Conservation (phyloP, 2,888 invertebrate genomes). For the Drosophila colorata region DNA sequence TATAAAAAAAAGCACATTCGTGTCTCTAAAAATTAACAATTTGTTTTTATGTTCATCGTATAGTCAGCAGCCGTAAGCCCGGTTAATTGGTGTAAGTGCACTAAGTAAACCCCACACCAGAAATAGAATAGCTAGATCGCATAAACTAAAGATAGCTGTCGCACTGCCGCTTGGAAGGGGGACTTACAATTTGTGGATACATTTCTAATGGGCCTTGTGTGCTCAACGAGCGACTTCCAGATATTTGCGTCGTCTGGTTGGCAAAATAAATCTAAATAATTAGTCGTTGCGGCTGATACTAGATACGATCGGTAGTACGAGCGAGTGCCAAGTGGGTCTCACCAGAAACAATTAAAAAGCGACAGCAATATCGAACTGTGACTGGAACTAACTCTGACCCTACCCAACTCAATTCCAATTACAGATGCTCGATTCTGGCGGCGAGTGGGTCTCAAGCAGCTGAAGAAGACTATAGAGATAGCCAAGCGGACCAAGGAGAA, state of each 20-base stretch:
- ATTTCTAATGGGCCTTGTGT: conserved; percentile 41
- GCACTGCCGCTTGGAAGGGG: not conserved
- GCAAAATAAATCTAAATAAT: conserved; percentile 57
- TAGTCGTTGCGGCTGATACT: conserved; percentile 48
- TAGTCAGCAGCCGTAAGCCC: conserved; percentile 3
- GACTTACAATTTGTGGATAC: conserved; percentile 25
- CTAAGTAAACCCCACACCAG: conserved; percentile 25
- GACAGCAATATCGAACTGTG: conserved; percentile 8
- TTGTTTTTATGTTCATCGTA: not conserved
- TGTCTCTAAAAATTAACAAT: not conserved
- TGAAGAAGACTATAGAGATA: conserved; percentile 84
- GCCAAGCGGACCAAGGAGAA: conserved; percentile 84
- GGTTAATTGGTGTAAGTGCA: conserved; percentile 16
- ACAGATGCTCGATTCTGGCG: conserved; percentile 83
- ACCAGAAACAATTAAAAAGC: conserved; percentile 56
- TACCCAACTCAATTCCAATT: conserved; percentile 37
- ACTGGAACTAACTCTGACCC: conserved; percentile 4
- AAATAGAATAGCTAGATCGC: conserved; percentile 24
- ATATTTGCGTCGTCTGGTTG: conserved; percentile 21
- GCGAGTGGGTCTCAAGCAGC: conserved; percentile 70
- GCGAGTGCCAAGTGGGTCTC: conserved; percentile 52
- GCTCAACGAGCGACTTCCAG: conserved; percentile 49
- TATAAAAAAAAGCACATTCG: not conserved
- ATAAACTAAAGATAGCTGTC: not conserved
- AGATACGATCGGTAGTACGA: conserved; percentile 35